Evolutionary conservation across 2,888 invertebrate genomes (phyloP), one percentile per base, ranked within the genome.

Genomic region (Myopa testacea): DNA sequence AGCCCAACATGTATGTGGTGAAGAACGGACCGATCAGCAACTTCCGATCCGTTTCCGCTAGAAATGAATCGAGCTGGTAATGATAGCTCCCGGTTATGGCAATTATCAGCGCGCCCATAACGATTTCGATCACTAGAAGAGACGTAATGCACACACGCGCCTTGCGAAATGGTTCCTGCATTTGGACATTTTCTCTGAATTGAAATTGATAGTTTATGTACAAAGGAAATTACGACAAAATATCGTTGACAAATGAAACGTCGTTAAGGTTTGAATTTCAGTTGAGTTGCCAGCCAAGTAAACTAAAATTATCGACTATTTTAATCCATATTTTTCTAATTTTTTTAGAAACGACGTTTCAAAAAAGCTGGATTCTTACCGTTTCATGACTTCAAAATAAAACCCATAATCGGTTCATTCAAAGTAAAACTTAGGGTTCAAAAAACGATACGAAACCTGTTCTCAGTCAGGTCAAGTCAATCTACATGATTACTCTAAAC

Each of bases 101-200:
- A 10, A 88, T 80, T 14, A 88, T 81, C 37, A 82, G n/a, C 14
- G 84, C 19, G 10, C 87, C 88, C 58, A 84, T 79, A 2, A 84
- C 6, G 45, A 84, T 84, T 82, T 87, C 84, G 12, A 83, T 69
- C 70, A 84, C 81, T 79, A 88, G 72, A 74, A 87, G 78, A 19
- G 84, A 65, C 68, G 81, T 81, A 76, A 88, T 81, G 81, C 83
- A 83, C 16, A 83, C 55, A 77, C 85, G 82, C 52, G 85, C 85
- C 79, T 82, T 85, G 70, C 82, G 83, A 79, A 87, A 85, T 81
- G 87, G 84, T 78, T 85, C 83, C 72, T 82, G 88, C 87, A 88
- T 88, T 87, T 86, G 87, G 81, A 82, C 86, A 86, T 87, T 81
- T 75, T 80, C 37, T 67, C 67, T 67, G 40, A 14, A 55, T 74